Evolutionary conservation across 2,888 invertebrate genomes (phyloP).

Genomic region (Trissolcus japonicus): DNA sequence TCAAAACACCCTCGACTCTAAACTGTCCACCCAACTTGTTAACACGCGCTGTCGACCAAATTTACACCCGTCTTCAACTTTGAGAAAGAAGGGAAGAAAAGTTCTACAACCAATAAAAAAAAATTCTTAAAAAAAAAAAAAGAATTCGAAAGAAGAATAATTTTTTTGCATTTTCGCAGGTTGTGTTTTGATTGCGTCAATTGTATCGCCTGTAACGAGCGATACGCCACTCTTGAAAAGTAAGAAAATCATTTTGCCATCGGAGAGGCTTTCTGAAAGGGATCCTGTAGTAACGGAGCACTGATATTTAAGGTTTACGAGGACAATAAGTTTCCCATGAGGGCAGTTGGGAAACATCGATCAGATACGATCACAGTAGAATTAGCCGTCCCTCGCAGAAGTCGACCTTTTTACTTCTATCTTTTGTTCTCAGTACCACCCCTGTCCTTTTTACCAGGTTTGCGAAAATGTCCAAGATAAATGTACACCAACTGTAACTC

Average conservation of each 20-base stretch:
- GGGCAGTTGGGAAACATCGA: conserved; percentile 71
- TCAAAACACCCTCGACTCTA: conserved; percentile 32
- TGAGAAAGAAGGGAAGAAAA: too few species aligned
- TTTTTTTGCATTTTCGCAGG: too few species aligned
- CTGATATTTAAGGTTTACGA: conserved; percentile 53
- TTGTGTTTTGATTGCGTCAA: too few species aligned
- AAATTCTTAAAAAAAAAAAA: too few species aligned
- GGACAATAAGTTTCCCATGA: conserved; percentile 62
- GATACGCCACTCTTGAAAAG: not conserved
- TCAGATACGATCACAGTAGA: conserved; percentile 74
- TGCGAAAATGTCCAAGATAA: conserved; percentile 54
- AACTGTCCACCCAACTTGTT: not conserved
- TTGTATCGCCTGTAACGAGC: not conserved
- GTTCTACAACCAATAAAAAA: too few species aligned
- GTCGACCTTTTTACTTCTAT: conserved; percentile 64
- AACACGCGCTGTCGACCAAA: too few species aligned
- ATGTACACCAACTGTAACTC: conserved; percentile 38
- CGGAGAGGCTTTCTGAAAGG: conserved; percentile 10
- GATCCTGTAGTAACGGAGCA: conserved; percentile 22
- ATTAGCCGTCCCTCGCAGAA: conserved; percentile 75
- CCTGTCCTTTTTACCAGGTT: conserved; percentile 35
- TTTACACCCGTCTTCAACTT: too few species aligned
- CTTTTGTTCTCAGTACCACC: conserved; percentile 52
- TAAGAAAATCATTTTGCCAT: conserved; percentile 23
- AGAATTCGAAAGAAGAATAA: too few species aligned